Base-by-base conservation (phyloP, 2,888 invertebrate species). In the Habroteleia sp. region DNA sequence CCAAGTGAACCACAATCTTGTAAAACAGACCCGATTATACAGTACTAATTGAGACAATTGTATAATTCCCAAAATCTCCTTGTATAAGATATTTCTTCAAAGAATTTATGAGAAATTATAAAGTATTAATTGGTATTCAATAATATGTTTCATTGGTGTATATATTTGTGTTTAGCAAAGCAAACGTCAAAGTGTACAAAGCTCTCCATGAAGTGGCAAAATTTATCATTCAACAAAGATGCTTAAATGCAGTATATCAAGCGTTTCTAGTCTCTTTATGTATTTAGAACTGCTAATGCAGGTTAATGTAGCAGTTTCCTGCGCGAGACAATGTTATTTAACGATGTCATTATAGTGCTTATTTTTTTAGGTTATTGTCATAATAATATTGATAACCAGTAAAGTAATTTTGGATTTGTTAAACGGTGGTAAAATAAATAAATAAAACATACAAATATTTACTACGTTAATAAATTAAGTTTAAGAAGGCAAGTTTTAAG, bases 1-100 rank as follows among this genome's bases (percentile, higher is more conserved):
- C n/a, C n/a, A n/a, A n/a, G n/a, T n/a, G n/a, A n/a, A n/a, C n/a
- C n/a, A n/a, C n/a, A n/a, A n/a, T n/a, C n/a, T n/a, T n/a, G n/a
- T 63, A 56, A 56, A 63, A 72, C 48, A 48, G 39, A 48, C 39
- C 35, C 48, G 56, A 56, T 63, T 56, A 63, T 48, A 48, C 56
- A 46, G 25, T 33, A 29, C 35, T 63, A 63, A 56, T 63, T 72
- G 42, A 63, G 48, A 46, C 48, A 56, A 46, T 56, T 14, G 42
- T 20, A 35, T 56, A 39, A 48, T 46, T 48, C 23, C 10, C 31
- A 6, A 44, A 8, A 46, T 56, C 16, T 17, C 2, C 3, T 29
- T 2, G n/a, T 14, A 33, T 33, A 17, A 63, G 29, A 29, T 44
- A 52, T 35, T 44, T 33, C 16, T 41, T 42, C 11, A 13, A 11